Evolutionary conservation across 2,888 invertebrate genomes (phyloP), one percentile per base, ranked within the genome.

Genomic region (Arctia plantaginis): DNA sequence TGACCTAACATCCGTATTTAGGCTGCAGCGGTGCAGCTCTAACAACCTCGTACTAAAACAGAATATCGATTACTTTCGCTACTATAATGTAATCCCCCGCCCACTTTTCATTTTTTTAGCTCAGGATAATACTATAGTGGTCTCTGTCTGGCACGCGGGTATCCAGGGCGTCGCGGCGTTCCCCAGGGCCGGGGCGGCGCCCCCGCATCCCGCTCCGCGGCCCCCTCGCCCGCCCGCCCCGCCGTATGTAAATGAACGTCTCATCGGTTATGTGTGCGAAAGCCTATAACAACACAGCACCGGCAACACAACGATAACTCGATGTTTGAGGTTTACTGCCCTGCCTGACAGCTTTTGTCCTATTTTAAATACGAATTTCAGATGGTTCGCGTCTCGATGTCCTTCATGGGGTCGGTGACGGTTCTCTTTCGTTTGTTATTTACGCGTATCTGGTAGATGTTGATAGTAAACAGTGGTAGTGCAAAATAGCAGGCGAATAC

Each of bases 11-110:
- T 89, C 90, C 91, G 92, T 93, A 93, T 93, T 93, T 93, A 92
- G 94, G 93, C 93, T 95, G 95, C 95, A 95, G 88, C 92, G 90
- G 85, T 95, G 94, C 94, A 94, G 92, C 93, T 93, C 94, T 93
- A 92, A 93, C 94, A 94, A 93, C 93, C 93, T 93, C 93, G 93
- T 94, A 95, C 95, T 95, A 94, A 95, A 95, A 94, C 95, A 92
- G 96, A 96, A 96, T 96, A 96, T 96, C 96, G 96, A 96, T 96
- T 96, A 96, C 96, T 96, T 96, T 96, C 96, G 95, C 96, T 96
- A 95, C 96, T 95, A 95, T 96, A 96, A 96, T 96, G 94, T 96
- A 96, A 96, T 95, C 96, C 96, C 93, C 96, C 96, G 96, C 96
- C 96, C 96, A 96, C 95, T 94, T 94, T 95, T 93, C 93, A 92